Evolutionary conservation across 2,113 vertebrate genomes (phyloP).

Genomic region (Rynchops niger): DNA sequence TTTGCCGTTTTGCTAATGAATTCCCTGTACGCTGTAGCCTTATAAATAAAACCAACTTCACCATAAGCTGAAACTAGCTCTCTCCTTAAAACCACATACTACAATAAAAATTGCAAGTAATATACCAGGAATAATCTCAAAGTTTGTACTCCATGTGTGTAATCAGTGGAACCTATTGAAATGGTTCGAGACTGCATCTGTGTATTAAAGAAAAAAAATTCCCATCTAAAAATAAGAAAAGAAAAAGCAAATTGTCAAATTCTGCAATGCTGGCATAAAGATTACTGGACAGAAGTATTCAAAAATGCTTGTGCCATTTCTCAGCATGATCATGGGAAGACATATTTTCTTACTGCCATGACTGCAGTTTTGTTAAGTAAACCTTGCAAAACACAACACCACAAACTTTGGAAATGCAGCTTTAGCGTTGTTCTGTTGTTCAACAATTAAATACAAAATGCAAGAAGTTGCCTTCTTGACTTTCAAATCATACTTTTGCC

Average conservation of each 20-base stretch:
- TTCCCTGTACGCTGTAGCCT: background rate
- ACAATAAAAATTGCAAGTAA: background rate
- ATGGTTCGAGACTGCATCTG: background rate
- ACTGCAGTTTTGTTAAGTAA: constrained; percentile 7
- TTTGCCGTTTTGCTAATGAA: constrained; percentile 35
- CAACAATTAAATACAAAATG: constrained; percentile 51
- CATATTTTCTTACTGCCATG: background rate
- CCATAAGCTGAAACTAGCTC: background rate
- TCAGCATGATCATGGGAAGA: background rate
- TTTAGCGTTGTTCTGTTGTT: constrained; percentile 37
- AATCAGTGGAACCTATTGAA: background rate
- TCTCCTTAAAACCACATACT: background rate
- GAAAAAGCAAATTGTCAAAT: background rate
- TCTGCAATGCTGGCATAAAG: background rate
- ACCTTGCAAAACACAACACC: background rate
- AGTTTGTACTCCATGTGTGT: background rate
- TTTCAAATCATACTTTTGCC: constrained; percentile 44
- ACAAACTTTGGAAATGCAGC: constrained; percentile 32
- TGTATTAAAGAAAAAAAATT: background rate
- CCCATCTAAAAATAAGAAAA: background rate
- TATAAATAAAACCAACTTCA: constrained; percentile 32
- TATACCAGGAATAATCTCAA: background rate
- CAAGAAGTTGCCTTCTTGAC: constrained; percentile 25
- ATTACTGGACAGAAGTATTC: background rate
- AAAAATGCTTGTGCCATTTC: background rate